Evolutionary conservation across 2,797 vertebrate genomes (phyloP).

Genomic region (Chromis chromis): DNA sequence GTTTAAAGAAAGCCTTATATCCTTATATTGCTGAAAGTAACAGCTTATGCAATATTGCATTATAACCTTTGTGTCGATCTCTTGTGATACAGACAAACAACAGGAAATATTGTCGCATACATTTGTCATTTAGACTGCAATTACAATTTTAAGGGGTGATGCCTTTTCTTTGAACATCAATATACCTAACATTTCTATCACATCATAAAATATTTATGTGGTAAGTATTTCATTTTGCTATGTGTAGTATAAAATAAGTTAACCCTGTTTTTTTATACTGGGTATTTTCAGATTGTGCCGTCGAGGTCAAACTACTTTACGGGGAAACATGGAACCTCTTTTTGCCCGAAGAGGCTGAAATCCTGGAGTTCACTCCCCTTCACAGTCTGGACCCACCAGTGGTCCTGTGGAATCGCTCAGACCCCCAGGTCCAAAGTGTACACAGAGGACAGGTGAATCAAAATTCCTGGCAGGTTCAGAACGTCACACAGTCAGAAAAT

Average conservation of each 20-base stretch:
- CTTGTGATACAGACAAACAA: too few species aligned
- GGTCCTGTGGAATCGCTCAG: conserved; percentile 63
- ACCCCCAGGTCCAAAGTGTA: neutral
- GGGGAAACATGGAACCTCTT: fast-evolving
- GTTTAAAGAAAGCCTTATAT: neutral
- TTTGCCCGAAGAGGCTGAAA: fast-evolving
- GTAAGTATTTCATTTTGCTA: neutral
- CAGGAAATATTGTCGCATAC: too few species aligned
- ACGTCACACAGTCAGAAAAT: conserved; percentile 42
- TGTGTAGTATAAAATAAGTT: neutral
- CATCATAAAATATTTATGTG: neutral
- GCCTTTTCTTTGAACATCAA: neutral
- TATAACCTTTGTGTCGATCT: too few species aligned
- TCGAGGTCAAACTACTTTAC: fast-evolving
- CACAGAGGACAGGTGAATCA: fast-evolving
- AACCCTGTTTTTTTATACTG: neutral
- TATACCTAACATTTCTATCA: neutral
- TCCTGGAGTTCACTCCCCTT: conserved; percentile 47
- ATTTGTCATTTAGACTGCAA: too few species aligned
- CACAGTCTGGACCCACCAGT: fast-evolving
- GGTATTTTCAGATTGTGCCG: conserved; percentile 57
- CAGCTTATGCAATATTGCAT: too few species aligned
- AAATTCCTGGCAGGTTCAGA: fast-evolving
- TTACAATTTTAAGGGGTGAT: too few species aligned
- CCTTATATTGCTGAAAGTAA: too few species aligned